Conservation (phyloP, 2,888 invertebrate genomes). For the Aproaerema taeniolella region DNA sequence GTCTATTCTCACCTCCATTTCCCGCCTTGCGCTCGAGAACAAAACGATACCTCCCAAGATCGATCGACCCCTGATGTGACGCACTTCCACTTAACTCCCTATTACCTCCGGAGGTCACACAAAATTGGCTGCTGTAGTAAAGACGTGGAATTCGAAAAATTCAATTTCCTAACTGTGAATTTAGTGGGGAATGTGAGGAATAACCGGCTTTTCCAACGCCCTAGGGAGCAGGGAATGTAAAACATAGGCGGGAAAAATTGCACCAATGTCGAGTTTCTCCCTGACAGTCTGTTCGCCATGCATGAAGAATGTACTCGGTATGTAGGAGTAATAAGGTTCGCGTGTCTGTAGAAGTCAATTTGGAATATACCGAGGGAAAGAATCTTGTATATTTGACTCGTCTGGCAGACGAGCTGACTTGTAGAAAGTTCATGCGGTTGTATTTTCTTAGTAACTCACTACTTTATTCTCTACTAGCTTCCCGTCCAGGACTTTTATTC, state of each 20-base stretch:
- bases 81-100: too few relatives aligned
- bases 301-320: slow-evolving; percentile 6
- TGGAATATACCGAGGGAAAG: background rate
- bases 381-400: too few relatives aligned
- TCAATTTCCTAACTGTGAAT: slow-evolving; percentile 70
- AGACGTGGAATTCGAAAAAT: slow-evolving; percentile 66
- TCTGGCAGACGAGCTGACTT: too few relatives aligned
- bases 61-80: slow-evolving; percentile 30
- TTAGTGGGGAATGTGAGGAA: slow-evolving; percentile 63
- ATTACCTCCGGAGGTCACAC: slow-evolving; percentile 33
- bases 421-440: too few relatives aligned
- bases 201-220: slow-evolving; percentile 42
- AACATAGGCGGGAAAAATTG: slow-evolving; percentile 52
- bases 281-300: too few relatives aligned
- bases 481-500: too few relatives aligned
- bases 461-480: too few relatives aligned
- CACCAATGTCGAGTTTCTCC: too few relatives aligned
- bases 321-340: too few relatives aligned
- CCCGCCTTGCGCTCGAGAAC: slow-evolving; percentile 33
- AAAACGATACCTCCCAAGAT: slow-evolving; percentile 37
- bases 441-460: too few relatives aligned
- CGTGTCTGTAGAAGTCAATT: slow-evolving; percentile 5
- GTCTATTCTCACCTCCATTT: slow-evolving; percentile 29
- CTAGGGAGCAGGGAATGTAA: slow-evolving; percentile 51
- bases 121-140: slow-evolving; percentile 33